These are phyloP conservation scores for Ridgeia piscesae DNA, from an alignment of 1,140 invertebrate genomes.

Conservation along the genomic window DNA sequence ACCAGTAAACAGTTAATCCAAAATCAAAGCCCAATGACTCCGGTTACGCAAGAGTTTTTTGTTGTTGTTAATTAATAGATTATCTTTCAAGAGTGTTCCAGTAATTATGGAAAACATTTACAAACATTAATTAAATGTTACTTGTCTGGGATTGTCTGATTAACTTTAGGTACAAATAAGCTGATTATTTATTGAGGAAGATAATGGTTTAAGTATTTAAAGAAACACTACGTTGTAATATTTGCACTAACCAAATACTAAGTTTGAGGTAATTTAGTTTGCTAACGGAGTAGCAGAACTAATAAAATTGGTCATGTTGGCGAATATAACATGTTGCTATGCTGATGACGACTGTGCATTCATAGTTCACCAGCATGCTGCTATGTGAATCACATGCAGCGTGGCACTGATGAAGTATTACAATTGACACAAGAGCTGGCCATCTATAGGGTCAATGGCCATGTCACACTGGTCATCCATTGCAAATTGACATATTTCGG, in stretches of 20 bases:
- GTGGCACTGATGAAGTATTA: not conserved
- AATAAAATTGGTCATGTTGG: not conserved
- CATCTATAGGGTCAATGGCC: not conserved
- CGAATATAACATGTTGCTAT: not conserved
- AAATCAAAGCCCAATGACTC: no score
- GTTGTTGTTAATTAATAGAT: no score
- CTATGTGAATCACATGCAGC: not conserved
- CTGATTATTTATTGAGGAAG: not conserved
- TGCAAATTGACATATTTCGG: no score
- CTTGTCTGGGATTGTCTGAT: not conserved
- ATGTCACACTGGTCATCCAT: not conserved
- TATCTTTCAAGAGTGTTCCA: no score
- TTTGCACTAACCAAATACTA: not conserved
- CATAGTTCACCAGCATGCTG: not conserved
- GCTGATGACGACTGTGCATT: not conserved
- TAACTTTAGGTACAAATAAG: not conserved
- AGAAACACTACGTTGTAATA: not conserved
- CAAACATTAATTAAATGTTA: not conserved
- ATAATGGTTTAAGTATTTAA: no score
- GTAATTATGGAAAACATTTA: not conserved
- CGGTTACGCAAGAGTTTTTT: no score
- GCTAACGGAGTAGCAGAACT: not conserved
- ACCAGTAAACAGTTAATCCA: no score
- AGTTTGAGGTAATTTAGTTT: not conserved
- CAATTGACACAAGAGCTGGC: not conserved